Evolutionary conservation across 2,113 vertebrate genomes (phyloP).

Genomic region (Progne subis): DNA sequence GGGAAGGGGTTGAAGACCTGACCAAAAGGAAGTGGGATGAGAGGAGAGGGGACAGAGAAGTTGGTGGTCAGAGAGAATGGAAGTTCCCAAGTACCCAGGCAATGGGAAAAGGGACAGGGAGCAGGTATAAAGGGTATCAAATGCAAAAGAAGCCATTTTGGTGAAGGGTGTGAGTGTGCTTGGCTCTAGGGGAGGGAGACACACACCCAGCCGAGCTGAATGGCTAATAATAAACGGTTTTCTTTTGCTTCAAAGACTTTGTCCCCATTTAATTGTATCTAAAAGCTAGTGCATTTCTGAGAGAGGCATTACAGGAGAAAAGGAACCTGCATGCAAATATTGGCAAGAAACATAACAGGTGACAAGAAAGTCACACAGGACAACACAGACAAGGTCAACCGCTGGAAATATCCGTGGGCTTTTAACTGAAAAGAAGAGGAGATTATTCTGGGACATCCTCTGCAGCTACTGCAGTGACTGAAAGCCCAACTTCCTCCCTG

Average conservation of each 20-base stretch:
- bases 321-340: background rate
- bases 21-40: background rate
- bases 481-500: background rate
- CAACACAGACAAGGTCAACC: background rate
- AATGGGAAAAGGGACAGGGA: background rate
- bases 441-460: background rate
- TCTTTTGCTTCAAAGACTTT: background rate
- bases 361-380: background rate
- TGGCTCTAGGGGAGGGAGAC: background rate
- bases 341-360: background rate
- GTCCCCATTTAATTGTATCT: background rate
- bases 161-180: background rate
- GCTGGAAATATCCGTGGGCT: background rate
- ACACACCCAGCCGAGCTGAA: background rate
- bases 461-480: background rate
- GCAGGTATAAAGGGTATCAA: background rate
- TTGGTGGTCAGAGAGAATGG: background rate
- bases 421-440: background rate
- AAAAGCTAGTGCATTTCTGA: background rate
- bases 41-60: background rate
- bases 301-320: background rate
- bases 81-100: background rate
- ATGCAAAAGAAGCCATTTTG: background rate
- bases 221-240: background rate
- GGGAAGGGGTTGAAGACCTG: background rate